Conservation (phyloP, 1,140 invertebrate genomes). For the Drosophila sproati region DNA sequence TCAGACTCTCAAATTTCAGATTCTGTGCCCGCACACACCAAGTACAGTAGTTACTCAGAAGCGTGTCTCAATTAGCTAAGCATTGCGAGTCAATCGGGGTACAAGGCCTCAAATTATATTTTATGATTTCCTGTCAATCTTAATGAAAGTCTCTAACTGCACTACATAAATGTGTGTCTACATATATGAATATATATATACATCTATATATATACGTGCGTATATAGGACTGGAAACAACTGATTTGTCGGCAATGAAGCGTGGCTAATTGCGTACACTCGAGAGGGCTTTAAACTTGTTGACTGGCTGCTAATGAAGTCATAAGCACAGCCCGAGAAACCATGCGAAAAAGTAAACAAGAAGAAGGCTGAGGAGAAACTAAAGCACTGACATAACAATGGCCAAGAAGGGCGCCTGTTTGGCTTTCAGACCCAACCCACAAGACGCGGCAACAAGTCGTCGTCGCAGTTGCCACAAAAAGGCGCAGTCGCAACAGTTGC, state of each 20-base stretch:
- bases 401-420: slow-evolving; percentile 49
- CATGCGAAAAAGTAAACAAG: slow-evolving; percentile 16
- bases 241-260: slow-evolving; percentile 73
- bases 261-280: slow-evolving; percentile 73
- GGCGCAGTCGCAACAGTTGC: slow-evolving; percentile 49
- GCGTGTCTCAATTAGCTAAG: slow-evolving; percentile 62
- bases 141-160: slow-evolving; percentile 60
- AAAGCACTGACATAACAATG: slow-evolving; percentile 48
- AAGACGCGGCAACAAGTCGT: slow-evolving; percentile 25
- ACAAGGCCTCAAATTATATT: slow-evolving; percentile 67
- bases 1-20: not conserved
- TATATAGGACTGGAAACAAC: slow-evolving; percentile 27
- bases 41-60: slow-evolving; percentile 7
- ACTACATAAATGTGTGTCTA: slow-evolving; percentile 20
- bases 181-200: slow-evolving; percentile 1
- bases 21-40: slow-evolving; percentile 1
- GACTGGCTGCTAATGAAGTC: slow-evolving; percentile 77
- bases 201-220: not conserved
- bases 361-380: slow-evolving; percentile 30
- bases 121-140: slow-evolving; percentile 81
- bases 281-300: slow-evolving; percentile 57
- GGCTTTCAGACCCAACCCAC: slow-evolving; percentile 20
- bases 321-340: slow-evolving; percentile 46
- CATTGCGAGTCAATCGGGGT: slow-evolving; percentile 33
- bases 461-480: slow-evolving; percentile 28